phyloP scores from a whole-genome alignment of 1,140 invertebrate species.

The Diachasmimorpha longicaudata region DNA sequence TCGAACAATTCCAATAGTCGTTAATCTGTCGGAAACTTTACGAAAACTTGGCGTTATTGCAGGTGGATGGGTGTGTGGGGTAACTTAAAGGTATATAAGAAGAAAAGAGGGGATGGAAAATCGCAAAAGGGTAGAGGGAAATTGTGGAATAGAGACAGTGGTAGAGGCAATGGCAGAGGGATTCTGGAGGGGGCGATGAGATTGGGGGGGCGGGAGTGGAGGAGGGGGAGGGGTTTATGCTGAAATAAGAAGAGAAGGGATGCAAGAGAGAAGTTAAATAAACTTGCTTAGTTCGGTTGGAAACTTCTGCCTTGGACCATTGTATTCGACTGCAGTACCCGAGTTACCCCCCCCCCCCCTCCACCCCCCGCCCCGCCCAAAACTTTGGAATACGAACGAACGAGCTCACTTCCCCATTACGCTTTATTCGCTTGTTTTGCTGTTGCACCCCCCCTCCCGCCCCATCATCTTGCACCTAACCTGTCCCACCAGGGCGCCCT shows the following conservation, averaged over 20 bases:
- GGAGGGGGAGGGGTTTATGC: constrained; percentile 17
- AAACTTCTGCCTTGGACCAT: constrained; percentile 51
- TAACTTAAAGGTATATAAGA: neutral
- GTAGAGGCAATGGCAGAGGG: too few relatives aligned
- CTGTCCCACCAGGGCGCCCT: too few relatives aligned
- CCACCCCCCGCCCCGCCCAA: too few relatives aligned
- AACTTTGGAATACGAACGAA: constrained; percentile 54
- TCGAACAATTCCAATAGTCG: constrained; percentile 57
- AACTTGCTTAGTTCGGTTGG: constrained; percentile 55
- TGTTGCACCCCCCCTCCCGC: constrained; percentile 18
- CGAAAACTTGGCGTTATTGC: constrained; percentile 55
- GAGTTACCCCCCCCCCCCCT: too few relatives aligned
- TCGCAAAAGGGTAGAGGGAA: constrained; percentile 16
- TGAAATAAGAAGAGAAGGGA: constrained; percentile 21
- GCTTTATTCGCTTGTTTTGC: constrained; percentile 57
- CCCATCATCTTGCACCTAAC: neutral
- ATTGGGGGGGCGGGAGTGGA: too few relatives aligned
- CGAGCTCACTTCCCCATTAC: constrained; percentile 52
- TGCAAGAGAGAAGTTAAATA: constrained; percentile 56
- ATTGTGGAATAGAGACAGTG: neutral
- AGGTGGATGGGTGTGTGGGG: constrained; percentile 39
- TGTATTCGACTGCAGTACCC: constrained; percentile 51
- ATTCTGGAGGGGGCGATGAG: too few relatives aligned
- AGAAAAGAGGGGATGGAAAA: neutral
- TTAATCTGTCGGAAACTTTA: constrained; percentile 56